Evolutionary conservation across 2,888 invertebrate species (phyloP).

Genomic region (Mythimna lalbum): DNA sequence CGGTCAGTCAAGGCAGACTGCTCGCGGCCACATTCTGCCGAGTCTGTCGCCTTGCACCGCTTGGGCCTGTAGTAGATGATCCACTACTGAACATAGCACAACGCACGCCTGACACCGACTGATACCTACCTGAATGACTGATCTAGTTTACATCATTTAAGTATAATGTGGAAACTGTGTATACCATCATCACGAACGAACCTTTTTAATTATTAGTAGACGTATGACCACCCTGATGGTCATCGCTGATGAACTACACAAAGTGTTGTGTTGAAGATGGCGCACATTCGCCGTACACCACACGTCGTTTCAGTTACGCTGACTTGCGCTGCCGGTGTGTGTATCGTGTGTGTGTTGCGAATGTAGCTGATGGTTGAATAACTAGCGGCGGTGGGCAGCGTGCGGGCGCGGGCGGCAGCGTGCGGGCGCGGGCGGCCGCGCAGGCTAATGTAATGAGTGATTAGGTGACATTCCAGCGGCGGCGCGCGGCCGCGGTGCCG

Average conservation of each 20-base stretch:
- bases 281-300: too few relatives aligned
- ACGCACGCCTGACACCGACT: neutral
- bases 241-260: too few relatives aligned
- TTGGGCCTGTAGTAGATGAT: neutral
- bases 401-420: neutral
- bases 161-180: neutral
- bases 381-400: conserved; percentile 13
- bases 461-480: conserved; percentile 53
- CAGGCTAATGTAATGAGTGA: conserved; percentile 39
- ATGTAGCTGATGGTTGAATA: conserved; percentile 43
- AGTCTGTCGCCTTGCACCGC: neutral
- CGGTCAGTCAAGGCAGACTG: conserved; percentile 32
- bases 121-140: neutral
- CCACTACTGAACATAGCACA: neutral
- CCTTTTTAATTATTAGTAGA: too few relatives aligned
- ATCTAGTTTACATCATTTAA: neutral
- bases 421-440: neutral
- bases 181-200: neutral
- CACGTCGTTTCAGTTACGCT: neutral
- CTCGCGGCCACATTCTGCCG: conserved; percentile 12
- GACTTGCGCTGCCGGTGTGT: neutral
- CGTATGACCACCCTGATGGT: too few relatives aligned
- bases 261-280: neutral
- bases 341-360: conserved; percentile 20
- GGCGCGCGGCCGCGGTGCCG: neutral